Evolutionary conservation across 2,888 invertebrate species (phyloP), one percentile per base, ranked within the genome.

Genomic region (Gymnocheta viridis): DNA sequence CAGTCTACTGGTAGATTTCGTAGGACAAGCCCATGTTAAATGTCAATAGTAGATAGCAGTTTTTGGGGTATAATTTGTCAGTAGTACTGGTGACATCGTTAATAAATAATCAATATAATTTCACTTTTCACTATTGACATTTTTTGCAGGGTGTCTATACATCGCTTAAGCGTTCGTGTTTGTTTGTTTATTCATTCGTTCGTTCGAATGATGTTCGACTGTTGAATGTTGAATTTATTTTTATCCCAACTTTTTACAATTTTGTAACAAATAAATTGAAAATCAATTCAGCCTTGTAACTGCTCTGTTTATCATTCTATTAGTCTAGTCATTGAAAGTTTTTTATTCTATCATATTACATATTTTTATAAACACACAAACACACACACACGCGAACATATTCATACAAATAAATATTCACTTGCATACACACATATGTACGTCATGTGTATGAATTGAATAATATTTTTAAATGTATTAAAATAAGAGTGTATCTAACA

Each of bases 281-380:
- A 70, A 78, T 78, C 78, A 78, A 78, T 78, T 78, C 70, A 70
- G 70, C 70, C 78, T 70, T 78, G 78, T 69, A 49, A 70, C 69
- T 51, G 78, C 69, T 58, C 51, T 69, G 49, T 70, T 78, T 70
- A 60, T 51, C 51, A 51, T 69, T 51, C 51, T 51, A 32, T 54
- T 51, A 69, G 69, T 70, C 70, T 70, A 58, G 69, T 70, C 78
- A 78, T 70, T 70, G 54, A 78, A 70, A 22, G 17, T 66, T 70
- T 70, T 38, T 49, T 49, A 17, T 24, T 58, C 32, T 19, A 62
- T 51, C 54, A 44, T 44, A 66, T 66, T 49, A 58, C n/a, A 27
- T 54, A 54, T 56, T 29, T n/a, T 29, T 54, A 44, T 17, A 29
- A 19, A 9, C 9, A 10, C 27, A 27, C 0, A 12, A 32, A 56